Evolutionary conservation across 2,797 vertebrate species (phyloP), one percentile per base, ranked within the genome.

Genomic region (Furcifer pardalis): DNA sequence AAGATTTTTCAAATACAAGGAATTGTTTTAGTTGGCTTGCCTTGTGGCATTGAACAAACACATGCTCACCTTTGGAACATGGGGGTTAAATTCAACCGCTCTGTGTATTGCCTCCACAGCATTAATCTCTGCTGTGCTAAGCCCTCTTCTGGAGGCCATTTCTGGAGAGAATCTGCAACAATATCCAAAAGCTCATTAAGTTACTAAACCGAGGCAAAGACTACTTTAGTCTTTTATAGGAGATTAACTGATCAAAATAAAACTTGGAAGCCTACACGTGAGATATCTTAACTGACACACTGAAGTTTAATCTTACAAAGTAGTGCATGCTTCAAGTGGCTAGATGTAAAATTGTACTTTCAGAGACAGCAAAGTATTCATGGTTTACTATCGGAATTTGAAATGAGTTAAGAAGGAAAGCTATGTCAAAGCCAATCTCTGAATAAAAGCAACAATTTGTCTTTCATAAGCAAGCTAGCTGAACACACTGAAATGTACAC

Each of bases 91-190:
- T 95, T 99, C 99, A 90, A 99, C 99, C 79, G 99, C 98, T 97
- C 99, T 98, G 96, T 99, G 99, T 96, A 99, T 99, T 92, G 99
- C 99, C 96, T 99, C 98, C 93, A 99, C 98, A 80, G 99, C 98
- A 85, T 98, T 99, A 96, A 99, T 99, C 95, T 99, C 99, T 93
- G 99, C 98, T 94, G 98, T 98, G 92, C 97, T 99, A n/a, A 99
- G 97, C 60, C 99, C 98, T 96, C 98, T 97, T 93, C 97, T 97
- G 69, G 98, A 99, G 1, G 98, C 98, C 76, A 98, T 97, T 96
- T 99, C 99, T 92, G 98, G 98, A 90, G 98, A 99, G 92, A 99
- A 99, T 93, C 99, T 99, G 92, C 83, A 91, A 74, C 4, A 78
- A 88, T 93, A 93, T 80, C 0, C 44, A 87, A 79, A 89, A 37